phyloP scores from a whole-genome alignment of 2,888 invertebrate species.

The Hecatera dysodea region DNA sequence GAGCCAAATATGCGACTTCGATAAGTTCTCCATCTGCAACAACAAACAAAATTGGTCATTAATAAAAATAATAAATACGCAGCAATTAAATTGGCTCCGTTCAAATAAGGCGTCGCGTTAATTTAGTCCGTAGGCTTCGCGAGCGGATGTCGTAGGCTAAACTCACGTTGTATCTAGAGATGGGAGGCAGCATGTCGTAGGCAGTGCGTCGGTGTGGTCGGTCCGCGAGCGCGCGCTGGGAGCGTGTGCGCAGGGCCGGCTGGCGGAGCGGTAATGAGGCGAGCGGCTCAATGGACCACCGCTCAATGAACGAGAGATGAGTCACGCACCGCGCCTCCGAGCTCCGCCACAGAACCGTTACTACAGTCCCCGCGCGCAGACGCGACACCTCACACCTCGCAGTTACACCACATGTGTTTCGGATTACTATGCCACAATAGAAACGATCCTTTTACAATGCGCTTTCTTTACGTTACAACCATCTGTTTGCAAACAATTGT shows the following conservation, averaged over 20 bases:
- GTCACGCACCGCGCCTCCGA: slow-evolving; percentile 86
- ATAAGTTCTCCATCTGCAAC: slow-evolving; percentile 87
- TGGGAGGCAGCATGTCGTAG: slow-evolving; percentile 84
- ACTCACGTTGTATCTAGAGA: slow-evolving; percentile 87
- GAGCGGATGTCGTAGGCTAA: slow-evolving; percentile 87
- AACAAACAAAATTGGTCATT: slow-evolving; percentile 69
- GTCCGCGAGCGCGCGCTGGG: slow-evolving; percentile 85
- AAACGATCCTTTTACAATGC: slow-evolving; percentile 56
- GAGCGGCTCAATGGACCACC: slow-evolving; percentile 88
- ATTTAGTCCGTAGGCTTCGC: slow-evolving; percentile 71
- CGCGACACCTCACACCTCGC: slow-evolving; percentile 76
- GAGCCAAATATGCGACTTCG: slow-evolving; percentile 85
- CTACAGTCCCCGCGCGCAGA: slow-evolving; percentile 79
- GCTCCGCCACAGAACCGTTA: slow-evolving; percentile 84
- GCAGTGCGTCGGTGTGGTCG: slow-evolving; percentile 83
- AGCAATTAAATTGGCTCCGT: slow-evolving; percentile 53
- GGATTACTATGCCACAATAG: slow-evolving; percentile 74
- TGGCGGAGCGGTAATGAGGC: slow-evolving; percentile 90
- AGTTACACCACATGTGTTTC: slow-evolving; percentile 74
- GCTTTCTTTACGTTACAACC: slow-evolving; percentile 52
- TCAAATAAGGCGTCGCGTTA: slow-evolving; percentile 69
- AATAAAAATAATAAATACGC: slow-evolving; percentile 64
- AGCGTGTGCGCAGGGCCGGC: slow-evolving; percentile 90
- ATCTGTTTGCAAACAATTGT: slow-evolving; percentile 74
- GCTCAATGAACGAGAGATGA: slow-evolving; percentile 86